Evolutionary conservation across 2,888 invertebrate species (phyloP).

Genomic region (Xanthorhoe spadicearia): DNA sequence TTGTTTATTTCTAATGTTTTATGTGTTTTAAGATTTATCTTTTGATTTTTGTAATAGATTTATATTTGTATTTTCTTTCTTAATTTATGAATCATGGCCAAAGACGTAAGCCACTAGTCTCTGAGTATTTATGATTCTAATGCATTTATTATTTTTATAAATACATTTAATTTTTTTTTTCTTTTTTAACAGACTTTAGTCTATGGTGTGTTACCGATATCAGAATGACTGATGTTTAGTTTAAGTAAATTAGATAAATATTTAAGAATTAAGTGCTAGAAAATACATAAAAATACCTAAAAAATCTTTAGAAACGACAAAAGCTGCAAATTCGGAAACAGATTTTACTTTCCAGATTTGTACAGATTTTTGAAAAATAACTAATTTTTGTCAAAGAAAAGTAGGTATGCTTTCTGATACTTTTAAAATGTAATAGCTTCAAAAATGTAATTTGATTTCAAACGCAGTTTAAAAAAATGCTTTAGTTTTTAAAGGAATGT

Average conservation of each 20-base stretch:
- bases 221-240: slow-evolving; percentile 52
- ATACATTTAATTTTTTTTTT: slow-evolving; percentile 43
- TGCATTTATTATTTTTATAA: slow-evolving; percentile 60
- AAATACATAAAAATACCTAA: not conserved
- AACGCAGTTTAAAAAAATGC: not conserved
- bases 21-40: not conserved
- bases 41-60: slow-evolving; percentile 1
- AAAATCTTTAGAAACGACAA: not conserved
- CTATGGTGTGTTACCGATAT: slow-evolving; percentile 67
- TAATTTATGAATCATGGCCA: slow-evolving; percentile 67
- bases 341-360: not conserved
- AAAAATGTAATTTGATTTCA: not conserved
- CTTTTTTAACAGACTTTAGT: slow-evolving; percentile 10
- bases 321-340: not conserved
- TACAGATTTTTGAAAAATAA: not conserved
- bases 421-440: not conserved
- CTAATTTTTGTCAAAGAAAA: not conserved
- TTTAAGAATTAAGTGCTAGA: not conserved
- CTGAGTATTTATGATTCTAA: slow-evolving; percentile 64
- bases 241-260: slow-evolving; percentile 42
- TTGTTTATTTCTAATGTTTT: slow-evolving; percentile 20
- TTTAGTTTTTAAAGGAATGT: slow-evolving; percentile 1
- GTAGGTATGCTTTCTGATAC: not conserved
- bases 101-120: slow-evolving; percentile 80
- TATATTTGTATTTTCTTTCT: slow-evolving; percentile 30